These are phyloP conservation scores for Silurus asotus DNA, from an alignment of 2,113 vertebrate genomes.

Conservation along the genomic window DNA sequence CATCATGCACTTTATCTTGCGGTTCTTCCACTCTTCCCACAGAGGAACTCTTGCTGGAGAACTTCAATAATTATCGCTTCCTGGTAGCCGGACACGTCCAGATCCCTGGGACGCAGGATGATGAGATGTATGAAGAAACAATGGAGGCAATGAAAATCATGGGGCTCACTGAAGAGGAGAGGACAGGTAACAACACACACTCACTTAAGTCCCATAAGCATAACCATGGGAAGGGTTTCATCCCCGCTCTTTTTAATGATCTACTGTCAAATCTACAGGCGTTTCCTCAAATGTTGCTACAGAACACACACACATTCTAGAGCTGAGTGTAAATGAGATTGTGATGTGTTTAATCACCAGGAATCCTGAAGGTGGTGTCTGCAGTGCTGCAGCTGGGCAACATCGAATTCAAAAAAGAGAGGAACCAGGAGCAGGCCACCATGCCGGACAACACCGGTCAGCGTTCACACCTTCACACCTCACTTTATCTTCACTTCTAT, in stretches of 20 bases:
- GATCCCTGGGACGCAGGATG: constrained; percentile 79
- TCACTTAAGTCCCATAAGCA: background rate
- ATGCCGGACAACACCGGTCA: constrained; percentile 89
- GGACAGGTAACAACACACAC: constrained; percentile 64
- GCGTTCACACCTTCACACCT: background rate
- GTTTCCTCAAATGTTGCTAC: background rate
- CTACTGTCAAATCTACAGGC: background rate
- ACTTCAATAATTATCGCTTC: constrained; percentile 81
- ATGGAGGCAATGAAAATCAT: constrained; percentile 87
- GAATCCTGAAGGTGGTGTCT: constrained; percentile 81
- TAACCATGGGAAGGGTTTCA: background rate
- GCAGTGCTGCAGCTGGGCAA: constrained; percentile 88
- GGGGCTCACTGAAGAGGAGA: constrained; percentile 84
- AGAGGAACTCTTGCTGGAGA: constrained; percentile 83
- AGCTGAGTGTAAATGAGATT: background rate
- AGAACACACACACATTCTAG: background rate
- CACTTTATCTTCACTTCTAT: background rate
- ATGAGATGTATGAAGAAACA: constrained; percentile 86
- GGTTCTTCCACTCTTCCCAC: background rate
- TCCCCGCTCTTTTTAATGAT: background rate
- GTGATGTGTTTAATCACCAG: constrained; percentile 60
- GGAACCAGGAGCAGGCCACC: constrained; percentile 87
- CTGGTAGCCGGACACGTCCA: constrained; percentile 79
- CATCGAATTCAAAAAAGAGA: constrained; percentile 88
- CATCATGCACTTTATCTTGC: background rate